Evolutionary conservation across 2,888 invertebrate genomes (phyloP).

Genomic region (Aromia moschata): DNA sequence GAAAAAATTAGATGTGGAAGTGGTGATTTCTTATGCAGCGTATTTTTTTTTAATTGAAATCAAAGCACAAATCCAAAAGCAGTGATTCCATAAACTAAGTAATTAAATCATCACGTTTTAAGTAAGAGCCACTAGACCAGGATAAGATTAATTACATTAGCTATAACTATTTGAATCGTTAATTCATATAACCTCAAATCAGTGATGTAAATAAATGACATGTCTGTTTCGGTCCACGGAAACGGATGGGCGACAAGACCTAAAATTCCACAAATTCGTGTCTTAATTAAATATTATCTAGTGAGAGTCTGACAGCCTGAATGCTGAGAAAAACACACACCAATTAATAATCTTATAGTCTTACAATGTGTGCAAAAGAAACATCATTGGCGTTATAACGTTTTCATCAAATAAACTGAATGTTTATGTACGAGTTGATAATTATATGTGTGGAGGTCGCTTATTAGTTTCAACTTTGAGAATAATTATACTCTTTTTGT

Average conservation of each 20-base stretch:
- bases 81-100: no score
- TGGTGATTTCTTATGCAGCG: no score
- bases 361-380: neutral
- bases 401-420: neutral
- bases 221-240: neutral
- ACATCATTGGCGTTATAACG: neutral
- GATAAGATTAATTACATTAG: no score
- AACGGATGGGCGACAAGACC: neutral
- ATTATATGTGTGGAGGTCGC: neutral
- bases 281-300: neutral
- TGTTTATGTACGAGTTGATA: neutral
- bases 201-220: no score
- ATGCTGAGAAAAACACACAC: neutral
- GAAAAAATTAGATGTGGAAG: no score
- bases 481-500: neutral
- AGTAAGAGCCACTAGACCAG: no score
- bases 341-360: neutral
- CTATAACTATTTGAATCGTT: no score
- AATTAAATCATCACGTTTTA: no score
- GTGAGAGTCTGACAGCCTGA: slow-evolving; percentile 1
- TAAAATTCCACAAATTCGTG: neutral
- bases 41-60: no score
- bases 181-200: no score
- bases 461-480: neutral
- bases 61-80: no score